Conservation (phyloP, 2,888 invertebrate genomes). For the Aphrophora alni region DNA sequence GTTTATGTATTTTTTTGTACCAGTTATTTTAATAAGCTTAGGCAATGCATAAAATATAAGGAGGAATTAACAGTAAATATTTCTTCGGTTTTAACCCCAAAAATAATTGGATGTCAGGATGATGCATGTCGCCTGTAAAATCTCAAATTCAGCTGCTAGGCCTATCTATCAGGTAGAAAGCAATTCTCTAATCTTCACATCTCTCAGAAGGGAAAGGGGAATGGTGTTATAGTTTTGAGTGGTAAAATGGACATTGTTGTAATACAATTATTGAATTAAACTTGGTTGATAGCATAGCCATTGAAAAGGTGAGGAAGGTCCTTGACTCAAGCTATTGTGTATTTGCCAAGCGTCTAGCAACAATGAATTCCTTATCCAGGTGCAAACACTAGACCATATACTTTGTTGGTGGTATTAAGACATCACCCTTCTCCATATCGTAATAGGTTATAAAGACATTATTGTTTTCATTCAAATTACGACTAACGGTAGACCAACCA, state of each 20-base stretch:
- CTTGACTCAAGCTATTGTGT: background rate
- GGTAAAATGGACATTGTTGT: background rate
- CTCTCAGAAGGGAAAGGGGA: background rate
- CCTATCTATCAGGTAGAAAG: no score
- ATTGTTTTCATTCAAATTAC: background rate
- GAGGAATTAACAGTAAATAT: no score
- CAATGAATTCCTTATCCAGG: background rate
- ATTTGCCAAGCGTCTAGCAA: background rate
- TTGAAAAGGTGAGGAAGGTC: background rate
- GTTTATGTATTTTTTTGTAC: no score
- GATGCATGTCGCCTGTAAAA: no score
- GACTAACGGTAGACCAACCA: no score
- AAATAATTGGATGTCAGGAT: no score
- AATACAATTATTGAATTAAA: conserved; percentile 1
- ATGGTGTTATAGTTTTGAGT: background rate
- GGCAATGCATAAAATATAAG: no score
- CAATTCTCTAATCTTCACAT: background rate
- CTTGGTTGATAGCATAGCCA: background rate
- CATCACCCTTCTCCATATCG: background rate
- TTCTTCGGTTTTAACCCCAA: no score
- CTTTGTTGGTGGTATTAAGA: background rate
- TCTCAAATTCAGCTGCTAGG: no score
- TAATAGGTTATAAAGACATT: background rate
- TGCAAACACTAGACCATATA: background rate
- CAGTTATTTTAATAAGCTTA: no score